phyloP scores from a whole-genome alignment of 2,797 vertebrate species.

The Peromyscus melanophrys region DNA sequence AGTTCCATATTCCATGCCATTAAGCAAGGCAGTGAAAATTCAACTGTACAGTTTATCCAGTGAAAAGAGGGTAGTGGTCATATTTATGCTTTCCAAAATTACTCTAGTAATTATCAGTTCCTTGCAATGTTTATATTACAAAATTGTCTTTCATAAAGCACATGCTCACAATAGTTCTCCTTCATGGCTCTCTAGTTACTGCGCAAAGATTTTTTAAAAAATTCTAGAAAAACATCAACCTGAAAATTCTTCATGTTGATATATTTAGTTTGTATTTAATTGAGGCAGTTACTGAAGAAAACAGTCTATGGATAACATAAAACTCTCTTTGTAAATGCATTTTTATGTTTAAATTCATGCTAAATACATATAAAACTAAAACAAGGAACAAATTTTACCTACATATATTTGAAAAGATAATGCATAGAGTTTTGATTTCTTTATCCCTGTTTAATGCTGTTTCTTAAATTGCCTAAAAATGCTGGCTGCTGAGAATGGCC shows the following conservation, averaged over 20 bases:
- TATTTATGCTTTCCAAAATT: slow-evolving; percentile 65
- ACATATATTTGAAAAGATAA: slow-evolving; percentile 30
- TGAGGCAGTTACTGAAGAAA: slow-evolving; percentile 47
- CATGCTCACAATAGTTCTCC: neutral
- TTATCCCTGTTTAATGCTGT: slow-evolving; percentile 62
- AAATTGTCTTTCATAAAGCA: slow-evolving; percentile 65
- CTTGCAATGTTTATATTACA: slow-evolving; percentile 53
- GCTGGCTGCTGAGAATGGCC: slow-evolving; percentile 70
- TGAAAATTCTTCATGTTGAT: neutral
- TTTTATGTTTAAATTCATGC: slow-evolving; percentile 33
- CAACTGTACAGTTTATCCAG: slow-evolving; percentile 64
- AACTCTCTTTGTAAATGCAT: neutral
- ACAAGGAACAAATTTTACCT: slow-evolving; percentile 30
- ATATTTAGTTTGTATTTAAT: slow-evolving; percentile 48
- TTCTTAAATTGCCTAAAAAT: slow-evolving; percentile 81
- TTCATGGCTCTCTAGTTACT: slow-evolving; percentile 3
- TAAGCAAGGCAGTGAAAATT: slow-evolving; percentile 70
- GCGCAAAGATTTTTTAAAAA: neutral
- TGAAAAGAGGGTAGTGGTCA: slow-evolving; percentile 64
- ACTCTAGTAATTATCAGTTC: slow-evolving; percentile 45
- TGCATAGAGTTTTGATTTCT: slow-evolving; percentile 51
- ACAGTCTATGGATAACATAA: neutral
- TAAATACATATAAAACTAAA: neutral
- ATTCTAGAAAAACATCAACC: neutral
- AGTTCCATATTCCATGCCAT: slow-evolving; percentile 56